phyloP scores from a whole-genome alignment of 2,797 vertebrate species.

The Sebastiscus tertius region DNA sequence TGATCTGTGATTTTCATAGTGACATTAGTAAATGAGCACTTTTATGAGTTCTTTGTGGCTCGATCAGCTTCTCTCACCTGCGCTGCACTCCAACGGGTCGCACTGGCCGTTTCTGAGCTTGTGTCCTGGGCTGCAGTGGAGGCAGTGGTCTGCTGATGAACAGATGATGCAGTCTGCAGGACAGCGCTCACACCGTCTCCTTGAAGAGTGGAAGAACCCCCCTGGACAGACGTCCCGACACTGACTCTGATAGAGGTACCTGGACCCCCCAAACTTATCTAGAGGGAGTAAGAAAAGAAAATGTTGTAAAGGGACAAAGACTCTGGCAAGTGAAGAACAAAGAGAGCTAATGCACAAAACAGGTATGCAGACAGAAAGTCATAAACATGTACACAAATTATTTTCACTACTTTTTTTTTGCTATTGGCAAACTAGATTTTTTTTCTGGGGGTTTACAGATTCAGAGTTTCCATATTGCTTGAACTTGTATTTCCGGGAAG shows the following conservation, averaged over 20 bases:
- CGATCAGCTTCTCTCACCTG: constrained; percentile 78
- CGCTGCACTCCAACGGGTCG: constrained; percentile 79
- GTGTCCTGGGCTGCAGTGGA: constrained; percentile 81
- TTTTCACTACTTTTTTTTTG: neutral
- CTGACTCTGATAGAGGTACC: constrained; percentile 83
- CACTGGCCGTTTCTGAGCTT: constrained; percentile 79
- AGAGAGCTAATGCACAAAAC: neutral
- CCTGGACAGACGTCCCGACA: constrained; percentile 87
- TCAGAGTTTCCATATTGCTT: neutral
- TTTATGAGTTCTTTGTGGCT: neutral
- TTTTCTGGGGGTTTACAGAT: neutral
- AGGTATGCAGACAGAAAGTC: constrained; percentile 17
- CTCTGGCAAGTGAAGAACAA: neutral
- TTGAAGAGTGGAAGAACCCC: constrained; percentile 78
- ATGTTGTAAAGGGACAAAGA: neutral
- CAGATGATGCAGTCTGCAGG: constrained; percentile 85
- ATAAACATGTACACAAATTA: neutral
- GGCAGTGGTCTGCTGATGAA: constrained; percentile 72
- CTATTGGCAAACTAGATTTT: neutral
- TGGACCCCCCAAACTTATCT: constrained; percentile 83
- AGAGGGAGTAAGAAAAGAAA: constrained; percentile 22
- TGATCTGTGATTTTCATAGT: neutral
- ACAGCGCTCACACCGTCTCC: constrained; percentile 83
- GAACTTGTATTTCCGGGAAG: neutral
- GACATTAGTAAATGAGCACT: neutral